Percentiles rank a stretch among this genome's conserved stretches.
Evolutionary conservation across 2,113 vertebrate species (phyloP).

Genomic region (Suncus etruscus): DNA sequence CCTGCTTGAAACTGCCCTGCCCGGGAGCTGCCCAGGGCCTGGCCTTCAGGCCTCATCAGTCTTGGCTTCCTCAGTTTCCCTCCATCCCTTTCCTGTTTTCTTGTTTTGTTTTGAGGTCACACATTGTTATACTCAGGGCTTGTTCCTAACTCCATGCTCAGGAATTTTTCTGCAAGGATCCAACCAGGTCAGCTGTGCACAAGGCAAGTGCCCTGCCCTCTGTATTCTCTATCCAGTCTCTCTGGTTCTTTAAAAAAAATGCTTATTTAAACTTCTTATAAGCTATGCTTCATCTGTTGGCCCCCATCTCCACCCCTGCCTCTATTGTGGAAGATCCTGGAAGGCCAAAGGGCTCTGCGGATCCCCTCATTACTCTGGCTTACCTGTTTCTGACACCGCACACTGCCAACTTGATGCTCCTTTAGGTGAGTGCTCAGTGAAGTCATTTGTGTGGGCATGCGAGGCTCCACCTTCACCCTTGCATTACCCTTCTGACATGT

Average conservation of each 20-base stretch:
- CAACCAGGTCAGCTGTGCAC: background rate
- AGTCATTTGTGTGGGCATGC: background rate
- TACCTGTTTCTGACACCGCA: no score
- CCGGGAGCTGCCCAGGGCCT: background rate
- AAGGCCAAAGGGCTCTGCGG: background rate
- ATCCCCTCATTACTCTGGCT: no score
- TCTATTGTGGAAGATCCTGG: background rate
- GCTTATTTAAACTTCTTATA: background rate
- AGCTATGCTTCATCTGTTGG: background rate
- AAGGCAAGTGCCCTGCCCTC: no score
- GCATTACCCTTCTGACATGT: background rate
- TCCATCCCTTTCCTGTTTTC: background rate
- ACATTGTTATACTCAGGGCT: no score
- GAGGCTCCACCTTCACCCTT: background rate
- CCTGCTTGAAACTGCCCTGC: background rate
- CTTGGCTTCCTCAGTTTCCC: slow-evolving; percentile 17
- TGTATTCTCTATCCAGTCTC: no score
- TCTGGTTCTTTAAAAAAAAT: no score
- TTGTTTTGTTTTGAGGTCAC: background rate
- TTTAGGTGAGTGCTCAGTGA: background rate
- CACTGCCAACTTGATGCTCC: background rate
- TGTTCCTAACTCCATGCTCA: no score
- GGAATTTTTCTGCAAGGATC: no score
- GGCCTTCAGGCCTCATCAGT: background rate
- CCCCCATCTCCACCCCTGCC: background rate